Evolutionary conservation across 2,113 vertebrate genomes (phyloP), one percentile per base, ranked within the genome.

Genomic region (Tyrannus savana): DNA sequence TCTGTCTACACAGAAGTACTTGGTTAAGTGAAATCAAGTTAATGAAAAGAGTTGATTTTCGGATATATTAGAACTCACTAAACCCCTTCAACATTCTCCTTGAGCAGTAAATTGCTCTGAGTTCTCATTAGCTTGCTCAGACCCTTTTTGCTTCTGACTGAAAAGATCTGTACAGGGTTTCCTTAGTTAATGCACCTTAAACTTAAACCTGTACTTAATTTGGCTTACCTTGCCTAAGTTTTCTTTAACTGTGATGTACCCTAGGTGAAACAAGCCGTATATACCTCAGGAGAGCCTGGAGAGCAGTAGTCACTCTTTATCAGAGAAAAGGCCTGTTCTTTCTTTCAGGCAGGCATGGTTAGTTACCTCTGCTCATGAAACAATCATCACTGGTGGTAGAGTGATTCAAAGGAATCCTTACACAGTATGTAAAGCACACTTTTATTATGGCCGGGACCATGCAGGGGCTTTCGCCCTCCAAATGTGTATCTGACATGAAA

Each of bases 81-180:
- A 78, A 60, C 68, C 25, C 41, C 10, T 80, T 83, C 35, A 73
- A 22, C 14, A 7, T 22, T 85, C 56, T 90, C 37, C 46, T 68
- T 8, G 14, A 91, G 87, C 83, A 94, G 73, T 73, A 85, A 93
- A 93, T 91, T 87, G 44, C 50, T 77, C 59, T 58, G 84, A 86
- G 46, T 86, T 96, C 87, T 83, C 46, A 74, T 93, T 95, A 90
- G 66, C 80, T 92, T 91, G n/a, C 39, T 96, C 72, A 86, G 50
- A 71, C 56, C 75, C 3, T 56, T 96, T 88, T 90, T 75, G 74
- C 68, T 89, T 78, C 56, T 87, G 76, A 50, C 42, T 81, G 69
- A 75, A 90, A 92, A 87, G 52, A 78, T 84, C 86, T 89, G 79
- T 72, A 68, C 37, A 46, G 52, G 19, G 24, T 41, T 78, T 89